Base-by-base conservation (phyloP, 1,140 invertebrate species). In the Drosophila kepulauana region DNA sequence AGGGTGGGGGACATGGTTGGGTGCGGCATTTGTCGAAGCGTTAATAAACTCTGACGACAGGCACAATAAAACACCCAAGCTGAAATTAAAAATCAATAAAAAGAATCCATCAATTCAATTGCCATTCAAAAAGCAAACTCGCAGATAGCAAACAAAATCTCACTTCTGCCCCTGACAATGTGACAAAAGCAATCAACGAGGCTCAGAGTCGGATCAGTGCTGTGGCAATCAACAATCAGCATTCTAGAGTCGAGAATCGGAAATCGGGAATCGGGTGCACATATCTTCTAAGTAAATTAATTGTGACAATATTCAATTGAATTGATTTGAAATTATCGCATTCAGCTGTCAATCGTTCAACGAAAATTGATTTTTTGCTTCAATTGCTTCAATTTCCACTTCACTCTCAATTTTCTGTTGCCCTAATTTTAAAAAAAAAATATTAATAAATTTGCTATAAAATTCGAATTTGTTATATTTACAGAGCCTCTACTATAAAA, bases 281-380 rank as follows among this genome's bases (percentile, higher is more conserved):
- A 73, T 81, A 76, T 89, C 85, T 84, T 59, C 72, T 85, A 79
- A 85, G 88, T 81, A 85, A 88, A 88, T 88, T 88, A 88, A 89
- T 88, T 89, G 85, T 85, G 85, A 85, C 85, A 89, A 89, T 85
- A 89, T 81, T 89, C 85, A 88, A 88, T 89, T 89, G 85, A 88
- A 89, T 89, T 85, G 85, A 88, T 88, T 88, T 78, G 66, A 85
- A 88, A 85, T 89, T 88, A 88, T 88, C 86, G 85, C 81, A 84
- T 81, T 88, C 86, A 85, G 69, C 85, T 88, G 85, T 88, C 85
- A 88, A 67, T 25, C 61, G 74, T 48, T 54, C 74, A 75, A 49
- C 58, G 48, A 66, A 63, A 78, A 30, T 51, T 59, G 41, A 41
- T 66, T 85, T 79, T 79, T 88, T 59, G 61, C 30, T 33, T 87